These are phyloP conservation scores for Cepphus grylle DNA, from an alignment of 2,113 vertebrate species.

Conservation along the genomic window DNA sequence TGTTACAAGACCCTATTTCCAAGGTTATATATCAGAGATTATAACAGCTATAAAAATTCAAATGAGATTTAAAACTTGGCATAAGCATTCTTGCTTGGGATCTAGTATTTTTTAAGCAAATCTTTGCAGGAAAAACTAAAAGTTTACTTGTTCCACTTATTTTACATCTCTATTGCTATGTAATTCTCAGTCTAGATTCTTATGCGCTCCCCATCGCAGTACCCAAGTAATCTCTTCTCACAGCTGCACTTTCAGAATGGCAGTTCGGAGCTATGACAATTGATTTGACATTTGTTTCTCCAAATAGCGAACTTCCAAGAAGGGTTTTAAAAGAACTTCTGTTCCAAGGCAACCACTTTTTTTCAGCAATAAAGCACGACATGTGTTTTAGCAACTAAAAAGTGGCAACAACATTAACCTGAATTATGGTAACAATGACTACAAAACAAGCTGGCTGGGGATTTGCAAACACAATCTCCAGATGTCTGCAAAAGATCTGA, in stretches of 20 bases:
- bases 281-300: slow-evolving; percentile 32
- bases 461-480: slow-evolving; percentile 41
- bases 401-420: slow-evolving; percentile 54
- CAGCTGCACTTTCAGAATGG: background rate
- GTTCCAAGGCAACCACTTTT: slow-evolving; percentile 3
- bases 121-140: background rate
- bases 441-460: slow-evolving; percentile 27
- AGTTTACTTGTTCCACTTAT: slow-evolving; percentile 28
- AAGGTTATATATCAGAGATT: slow-evolving; percentile 16
- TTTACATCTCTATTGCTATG: background rate
- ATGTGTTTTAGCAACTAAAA: slow-evolving; percentile 47
- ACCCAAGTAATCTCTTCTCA: background rate
- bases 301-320: background rate
- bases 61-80: slow-evolving; percentile 33
- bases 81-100: background rate
- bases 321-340: slow-evolving; percentile 39
- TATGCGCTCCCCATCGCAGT: rapidly evolving
- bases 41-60: slow-evolving; percentile 50
- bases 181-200: background rate
- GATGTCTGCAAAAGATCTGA: slow-evolving; percentile 43
- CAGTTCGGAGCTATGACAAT: background rate
- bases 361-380: slow-evolving; percentile 16
- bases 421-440: slow-evolving; percentile 28
- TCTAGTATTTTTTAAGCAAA: slow-evolving; percentile 25
- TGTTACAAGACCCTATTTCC: background rate